Evolutionary conservation across 2,888 invertebrate genomes (phyloP).

Genomic region (Schrankia costaestrigalis): DNA sequence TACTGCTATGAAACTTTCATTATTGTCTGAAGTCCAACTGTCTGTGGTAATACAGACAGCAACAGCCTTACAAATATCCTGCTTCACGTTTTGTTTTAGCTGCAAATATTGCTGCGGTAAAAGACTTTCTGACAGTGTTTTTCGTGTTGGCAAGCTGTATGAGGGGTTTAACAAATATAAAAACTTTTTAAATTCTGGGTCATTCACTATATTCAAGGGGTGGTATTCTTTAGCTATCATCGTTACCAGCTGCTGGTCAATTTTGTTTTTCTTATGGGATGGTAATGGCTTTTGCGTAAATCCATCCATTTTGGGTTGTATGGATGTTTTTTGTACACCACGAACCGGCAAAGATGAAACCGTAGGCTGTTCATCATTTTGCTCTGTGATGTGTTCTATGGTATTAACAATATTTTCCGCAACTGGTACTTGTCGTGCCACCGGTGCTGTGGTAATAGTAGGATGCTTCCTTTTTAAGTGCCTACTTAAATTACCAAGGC

Average conservation of each 20-base stretch:
- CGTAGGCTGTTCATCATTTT: too few relatives aligned
- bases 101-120: constrained; percentile 18
- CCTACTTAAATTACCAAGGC: too few relatives aligned
- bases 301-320: constrained; percentile 1
- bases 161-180: constrained; percentile 18
- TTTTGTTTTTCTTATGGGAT: constrained; percentile 1
- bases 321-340: background rate
- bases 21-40: constrained; percentile 17
- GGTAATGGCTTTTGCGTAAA: constrained; percentile 1
- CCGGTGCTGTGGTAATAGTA: background rate
- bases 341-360: background rate
- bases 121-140: constrained; percentile 22
- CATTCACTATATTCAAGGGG: constrained; percentile 19
- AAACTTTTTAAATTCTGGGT: constrained; percentile 19
- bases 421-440: background rate
- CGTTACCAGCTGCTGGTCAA: constrained; percentile 17
- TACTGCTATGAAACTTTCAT: constrained; percentile 16
- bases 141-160: constrained; percentile 23
- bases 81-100: constrained; percentile 1
- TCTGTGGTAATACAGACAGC: constrained; percentile 27
- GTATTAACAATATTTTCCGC: background rate
- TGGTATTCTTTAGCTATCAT: constrained; percentile 24
- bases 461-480: constrained; percentile 2
- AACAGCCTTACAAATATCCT: constrained; percentile 9
- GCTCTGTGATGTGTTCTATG: background rate